A percentile compares a stretch with the other conserved stretches of the same genome.
phyloP scores from a whole-genome alignment of 2,888 invertebrate genomes.

The Aproaerema taeniolella region DNA sequence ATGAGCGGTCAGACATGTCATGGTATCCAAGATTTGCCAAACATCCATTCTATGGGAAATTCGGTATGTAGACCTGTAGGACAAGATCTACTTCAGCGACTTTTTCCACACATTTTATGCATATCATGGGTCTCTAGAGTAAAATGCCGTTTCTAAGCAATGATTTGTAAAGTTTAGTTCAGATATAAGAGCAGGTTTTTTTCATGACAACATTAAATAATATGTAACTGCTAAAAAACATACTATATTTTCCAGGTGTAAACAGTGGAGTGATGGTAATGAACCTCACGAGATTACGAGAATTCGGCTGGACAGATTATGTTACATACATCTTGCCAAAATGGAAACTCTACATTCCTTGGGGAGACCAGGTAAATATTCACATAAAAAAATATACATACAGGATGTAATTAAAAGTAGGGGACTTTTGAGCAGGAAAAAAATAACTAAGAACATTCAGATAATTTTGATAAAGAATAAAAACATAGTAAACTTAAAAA shows the following conservation, averaged over 20 bases:
- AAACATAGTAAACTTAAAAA: background rate
- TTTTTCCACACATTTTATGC: background rate
- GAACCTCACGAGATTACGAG: constrained; percentile 94
- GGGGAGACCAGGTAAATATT: constrained; percentile 97
- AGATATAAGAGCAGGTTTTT: background rate
- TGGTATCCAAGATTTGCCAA: constrained; percentile 98
- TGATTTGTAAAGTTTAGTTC: background rate
- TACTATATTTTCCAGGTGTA: constrained; percentile 82
- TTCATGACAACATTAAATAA: no score
- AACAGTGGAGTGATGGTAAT: constrained; percentile 99
- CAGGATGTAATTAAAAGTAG: background rate
- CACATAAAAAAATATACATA: background rate
- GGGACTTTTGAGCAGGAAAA: no score
- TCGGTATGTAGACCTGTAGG: no score
- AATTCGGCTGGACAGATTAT: constrained; percentile 90
- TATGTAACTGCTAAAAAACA: no score
- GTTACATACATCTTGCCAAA: constrained; percentile 90
- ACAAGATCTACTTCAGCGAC: constrained; percentile 10
- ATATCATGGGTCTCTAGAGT: background rate
- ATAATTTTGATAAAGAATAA: no score
- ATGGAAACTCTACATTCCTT: constrained; percentile 91
- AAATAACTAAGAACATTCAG: no score
- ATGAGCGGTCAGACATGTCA: constrained; percentile 93
- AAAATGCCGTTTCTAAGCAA: background rate
- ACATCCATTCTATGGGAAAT: constrained; percentile 94